phyloP scores from a whole-genome alignment of 2,113 vertebrate species.

The Natator depressus region DNA sequence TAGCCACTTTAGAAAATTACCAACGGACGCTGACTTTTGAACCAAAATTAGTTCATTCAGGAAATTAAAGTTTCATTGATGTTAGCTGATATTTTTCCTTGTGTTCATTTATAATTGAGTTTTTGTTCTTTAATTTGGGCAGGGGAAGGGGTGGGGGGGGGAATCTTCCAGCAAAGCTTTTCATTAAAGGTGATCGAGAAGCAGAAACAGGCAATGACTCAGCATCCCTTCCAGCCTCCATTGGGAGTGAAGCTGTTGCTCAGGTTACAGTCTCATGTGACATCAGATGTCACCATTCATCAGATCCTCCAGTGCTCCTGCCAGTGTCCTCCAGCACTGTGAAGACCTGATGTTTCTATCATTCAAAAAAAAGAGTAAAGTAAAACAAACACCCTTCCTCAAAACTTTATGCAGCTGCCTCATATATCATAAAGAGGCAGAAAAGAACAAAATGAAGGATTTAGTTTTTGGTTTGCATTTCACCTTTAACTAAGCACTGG shows the following conservation, averaged over 20 bases:
- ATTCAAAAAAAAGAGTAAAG: fast-evolving
- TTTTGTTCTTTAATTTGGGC: not conserved
- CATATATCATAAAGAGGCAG: not conserved
- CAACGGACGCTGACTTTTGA: not conserved
- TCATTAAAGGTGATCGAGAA: constrained; percentile 2
- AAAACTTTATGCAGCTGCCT: not conserved
- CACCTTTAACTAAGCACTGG: not conserved
- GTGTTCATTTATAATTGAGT: not conserved
- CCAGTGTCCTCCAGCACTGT: not conserved
- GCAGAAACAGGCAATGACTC: constrained; percentile 53
- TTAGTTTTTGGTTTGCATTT: not conserved
- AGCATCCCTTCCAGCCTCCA: constrained; percentile 63
- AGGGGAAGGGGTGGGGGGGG: not conserved
- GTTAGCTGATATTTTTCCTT: fast-evolving
- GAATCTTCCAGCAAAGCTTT: not conserved
- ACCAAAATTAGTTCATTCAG: fast-evolving
- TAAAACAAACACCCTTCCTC: not conserved
- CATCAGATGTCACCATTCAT: not conserved
- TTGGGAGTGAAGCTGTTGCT: constrained; percentile 59
- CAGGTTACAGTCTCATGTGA: constrained; percentile 68
- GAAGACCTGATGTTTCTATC: not conserved
- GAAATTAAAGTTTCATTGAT: not conserved
- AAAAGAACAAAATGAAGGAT: not conserved
- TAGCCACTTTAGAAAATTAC: not conserved
- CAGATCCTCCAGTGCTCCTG: not conserved